Conservation (phyloP, 2,797 vertebrate species). For the Chiroxiphia lanceolata region DNA sequence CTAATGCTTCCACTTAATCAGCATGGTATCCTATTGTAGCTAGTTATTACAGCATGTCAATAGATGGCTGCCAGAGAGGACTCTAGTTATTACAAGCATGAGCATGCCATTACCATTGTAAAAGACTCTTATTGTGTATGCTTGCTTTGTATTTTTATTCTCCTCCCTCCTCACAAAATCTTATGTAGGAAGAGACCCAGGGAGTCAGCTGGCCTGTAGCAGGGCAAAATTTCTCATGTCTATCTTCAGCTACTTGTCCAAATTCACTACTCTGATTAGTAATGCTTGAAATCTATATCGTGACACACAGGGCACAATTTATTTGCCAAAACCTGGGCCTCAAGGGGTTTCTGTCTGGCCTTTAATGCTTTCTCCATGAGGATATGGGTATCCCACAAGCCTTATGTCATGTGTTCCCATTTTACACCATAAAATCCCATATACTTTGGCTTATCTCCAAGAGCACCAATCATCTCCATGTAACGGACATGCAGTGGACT, state of each 20-base stretch:
- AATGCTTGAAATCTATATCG: background rate
- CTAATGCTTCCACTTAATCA: background rate
- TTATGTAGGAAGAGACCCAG: background rate
- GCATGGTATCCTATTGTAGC: background rate
- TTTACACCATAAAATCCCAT: background rate
- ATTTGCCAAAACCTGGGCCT: background rate
- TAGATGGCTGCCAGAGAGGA: background rate
- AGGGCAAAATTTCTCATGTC: background rate
- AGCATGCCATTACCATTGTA: background rate
- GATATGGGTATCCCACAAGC: background rate
- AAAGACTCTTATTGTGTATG: background rate
- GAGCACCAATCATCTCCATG: background rate
- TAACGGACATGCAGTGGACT: background rate
- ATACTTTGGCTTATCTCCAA: background rate
- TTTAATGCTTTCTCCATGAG: background rate
- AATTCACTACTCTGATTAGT: background rate
- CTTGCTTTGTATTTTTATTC: background rate
- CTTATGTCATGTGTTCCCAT: background rate
- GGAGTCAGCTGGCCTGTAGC: background rate
- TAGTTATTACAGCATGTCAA: background rate
- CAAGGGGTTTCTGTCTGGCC: rapidly evolving
- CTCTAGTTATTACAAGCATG: background rate
- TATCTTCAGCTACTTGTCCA: background rate
- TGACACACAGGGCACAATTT: background rate
- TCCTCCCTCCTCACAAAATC: background rate